Evolutionary conservation across 1,140 invertebrate genomes (phyloP), one percentile per base, ranked within the genome.

Genomic region (Tyrophagus putrescentiae): DNA sequence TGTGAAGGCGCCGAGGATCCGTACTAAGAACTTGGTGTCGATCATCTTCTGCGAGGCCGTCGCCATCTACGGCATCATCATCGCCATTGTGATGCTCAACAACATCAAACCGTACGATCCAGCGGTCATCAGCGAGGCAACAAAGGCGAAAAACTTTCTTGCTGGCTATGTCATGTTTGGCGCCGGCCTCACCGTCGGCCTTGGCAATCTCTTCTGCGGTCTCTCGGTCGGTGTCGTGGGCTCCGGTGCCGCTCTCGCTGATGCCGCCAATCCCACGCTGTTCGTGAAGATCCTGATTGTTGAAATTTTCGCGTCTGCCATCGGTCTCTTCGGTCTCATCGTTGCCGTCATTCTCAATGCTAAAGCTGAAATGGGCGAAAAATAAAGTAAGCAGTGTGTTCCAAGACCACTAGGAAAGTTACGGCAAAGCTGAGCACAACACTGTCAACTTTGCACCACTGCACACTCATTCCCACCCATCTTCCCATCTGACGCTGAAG

Each of bases 41-140:
- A 93, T 98, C 69, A 97, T 98, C 72, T 97, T 98, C 77, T 98
- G 93, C 72, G 93, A 98, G 76, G 93, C 93, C 67, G 93, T 98
- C 0, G 93, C 93, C 57, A 98, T 98, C 74, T 98, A 97, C 72
- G 93, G 93, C n/a, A 79, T 98, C 25, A 97, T 97, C 69, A 93
- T 93, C 68, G 91, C 93, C 31, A 96, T 98, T 70, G 90, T 98
- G 28, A 78, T 97, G 36, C 86, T 85, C 54, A 89, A 87, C 64
- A 79, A 83, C 69, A 73, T 92, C 62, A 82, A 65, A 33, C 16
- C 53, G 34, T 65, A 48, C 48, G 45, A 61, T 44, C 41, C 25
- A 16, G 41, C 21, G 23, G 54, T 41, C 50, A 29, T 57, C 31
- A 23, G 42, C n/a, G 16, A 27, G n/a, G 31, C 44, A 28, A 5